phyloP scores from a whole-genome alignment of 2,797 vertebrate species.

The Chloroceryle amazona region DNA sequence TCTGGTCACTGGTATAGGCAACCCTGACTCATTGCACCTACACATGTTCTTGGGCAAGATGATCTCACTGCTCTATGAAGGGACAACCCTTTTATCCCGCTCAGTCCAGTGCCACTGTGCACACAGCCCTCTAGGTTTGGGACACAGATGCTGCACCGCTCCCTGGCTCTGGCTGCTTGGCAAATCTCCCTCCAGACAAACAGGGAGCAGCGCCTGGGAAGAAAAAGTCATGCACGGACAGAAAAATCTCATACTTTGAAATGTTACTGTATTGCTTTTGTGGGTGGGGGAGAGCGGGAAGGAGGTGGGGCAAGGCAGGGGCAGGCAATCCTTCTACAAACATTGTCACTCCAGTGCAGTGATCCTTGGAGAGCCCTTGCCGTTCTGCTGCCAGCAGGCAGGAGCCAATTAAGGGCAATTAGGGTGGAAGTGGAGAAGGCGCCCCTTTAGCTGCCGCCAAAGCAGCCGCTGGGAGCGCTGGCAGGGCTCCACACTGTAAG shows the following conservation, averaged over 20 bases:
- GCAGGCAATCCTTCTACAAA: neutral
- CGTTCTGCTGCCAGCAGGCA: slow-evolving; percentile 69
- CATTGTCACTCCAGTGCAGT: neutral
- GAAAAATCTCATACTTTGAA: neutral
- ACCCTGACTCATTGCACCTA: neutral
- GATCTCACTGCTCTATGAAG: fast-evolving
- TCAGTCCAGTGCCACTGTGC: neutral
- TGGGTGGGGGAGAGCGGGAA: neutral
- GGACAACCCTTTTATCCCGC: fast-evolving
- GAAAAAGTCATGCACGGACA: neutral
- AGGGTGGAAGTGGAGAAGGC: slow-evolving; percentile 71
- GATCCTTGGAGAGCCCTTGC: slow-evolving; percentile 65
- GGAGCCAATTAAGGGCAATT: slow-evolving; percentile 76
- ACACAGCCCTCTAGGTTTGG: fast-evolving
- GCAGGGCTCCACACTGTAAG: slow-evolving; percentile 61
- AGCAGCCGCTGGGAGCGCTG: slow-evolving; percentile 57
- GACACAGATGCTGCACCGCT: neutral
- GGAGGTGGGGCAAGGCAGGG: slow-evolving; percentile 23
- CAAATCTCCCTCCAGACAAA: neutral
- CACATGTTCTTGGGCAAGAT: fast-evolving
- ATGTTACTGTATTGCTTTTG: neutral
- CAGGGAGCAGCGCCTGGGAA: neutral
- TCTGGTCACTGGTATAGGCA: neutral
- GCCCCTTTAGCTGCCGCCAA: slow-evolving; percentile 67
- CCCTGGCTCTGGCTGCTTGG: neutral